Base-by-base conservation (phyloP, 2,888 invertebrate species). In the Magallana nippona region DNA sequence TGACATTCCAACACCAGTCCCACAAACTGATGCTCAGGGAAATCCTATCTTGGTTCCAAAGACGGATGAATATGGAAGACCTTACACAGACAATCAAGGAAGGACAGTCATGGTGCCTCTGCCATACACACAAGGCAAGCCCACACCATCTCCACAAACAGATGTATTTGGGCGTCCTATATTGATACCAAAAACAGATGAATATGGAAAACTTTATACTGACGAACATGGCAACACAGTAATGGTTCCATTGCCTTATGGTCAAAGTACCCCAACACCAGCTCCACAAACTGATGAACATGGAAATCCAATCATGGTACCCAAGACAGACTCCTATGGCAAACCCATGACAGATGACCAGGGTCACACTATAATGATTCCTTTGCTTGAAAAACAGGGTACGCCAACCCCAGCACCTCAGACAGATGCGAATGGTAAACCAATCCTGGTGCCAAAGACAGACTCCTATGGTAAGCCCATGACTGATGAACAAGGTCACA, bases 391-490 rank as follows among this genome's bases (percentile, higher is more conserved):
- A 22, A 19, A 55, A 55, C 55, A 55, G 81, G 27, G 62, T 27
- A n/a, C 57, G 13, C 85, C 87, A 27, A 86, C 87, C 32, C 84
- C 86, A 60, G 79, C 82, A 19, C 89, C 89, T 55, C 55, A 27
- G 22, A 32, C 79, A 27, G 84, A 71, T 57, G 57, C 15, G 1
- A 13, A 32, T 82, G 84, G 84, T 63, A 63, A 82, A 57, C 84
- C 84, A 11, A 71, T 71, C 17, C 3, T 71, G 32, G 19, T 19
- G 32, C 83, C 83, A 71, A 79, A 62, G n/a, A 32, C 60, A 19
- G 83, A 79, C 32, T 19, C 57, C 10, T 60, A 71, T 81, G 82
- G 71, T 10, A 62, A 77, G 22, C 71, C 63, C n/a, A 56, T 71
- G 32, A 27, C 63, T 32, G 71, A 71, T 27, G 27, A 22, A 2